Conservation (phyloP, 2,888 invertebrate species). For the Machimus rusticus region DNA sequence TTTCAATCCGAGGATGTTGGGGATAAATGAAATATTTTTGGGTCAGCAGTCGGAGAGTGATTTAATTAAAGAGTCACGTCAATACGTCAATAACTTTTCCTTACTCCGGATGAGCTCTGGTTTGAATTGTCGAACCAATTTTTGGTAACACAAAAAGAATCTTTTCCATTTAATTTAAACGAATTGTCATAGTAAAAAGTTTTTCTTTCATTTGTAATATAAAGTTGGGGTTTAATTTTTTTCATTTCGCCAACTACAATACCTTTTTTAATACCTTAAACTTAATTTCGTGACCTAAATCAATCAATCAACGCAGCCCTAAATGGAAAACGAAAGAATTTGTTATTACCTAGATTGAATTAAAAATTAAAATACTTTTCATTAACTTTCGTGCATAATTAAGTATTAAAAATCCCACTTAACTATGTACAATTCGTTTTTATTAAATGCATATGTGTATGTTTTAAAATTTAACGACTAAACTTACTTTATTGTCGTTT, state of each 20-base stretch:
- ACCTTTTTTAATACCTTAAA: too few species aligned
- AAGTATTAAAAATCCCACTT: too few species aligned
- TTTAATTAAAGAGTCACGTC: not conserved
- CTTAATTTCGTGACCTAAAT: too few species aligned
- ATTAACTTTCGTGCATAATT: too few species aligned
- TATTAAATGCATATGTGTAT: too few species aligned
- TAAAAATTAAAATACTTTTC: too few species aligned
- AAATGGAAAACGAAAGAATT: too few species aligned
- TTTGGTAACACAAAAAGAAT: not conserved
- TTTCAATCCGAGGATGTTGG: not conserved
- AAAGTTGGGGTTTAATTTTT: not conserved
- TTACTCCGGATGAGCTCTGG: not conserved
- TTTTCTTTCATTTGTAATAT: not conserved
- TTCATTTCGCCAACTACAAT: not conserved
- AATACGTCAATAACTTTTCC: not conserved
- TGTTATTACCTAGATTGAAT: too few species aligned
- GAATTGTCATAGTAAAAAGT: not conserved
- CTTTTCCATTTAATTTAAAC: not conserved
- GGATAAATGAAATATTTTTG: not conserved
- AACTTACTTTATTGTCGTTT: too few species aligned
- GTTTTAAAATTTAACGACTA: too few species aligned
- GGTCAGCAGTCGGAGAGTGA: not conserved
- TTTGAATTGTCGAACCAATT: not conserved
- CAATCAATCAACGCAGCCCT: too few species aligned
- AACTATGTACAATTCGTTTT: too few species aligned